Evolutionary conservation across 1,140 invertebrate genomes (phyloP).

Genomic region (Plutomurus gul): DNA sequence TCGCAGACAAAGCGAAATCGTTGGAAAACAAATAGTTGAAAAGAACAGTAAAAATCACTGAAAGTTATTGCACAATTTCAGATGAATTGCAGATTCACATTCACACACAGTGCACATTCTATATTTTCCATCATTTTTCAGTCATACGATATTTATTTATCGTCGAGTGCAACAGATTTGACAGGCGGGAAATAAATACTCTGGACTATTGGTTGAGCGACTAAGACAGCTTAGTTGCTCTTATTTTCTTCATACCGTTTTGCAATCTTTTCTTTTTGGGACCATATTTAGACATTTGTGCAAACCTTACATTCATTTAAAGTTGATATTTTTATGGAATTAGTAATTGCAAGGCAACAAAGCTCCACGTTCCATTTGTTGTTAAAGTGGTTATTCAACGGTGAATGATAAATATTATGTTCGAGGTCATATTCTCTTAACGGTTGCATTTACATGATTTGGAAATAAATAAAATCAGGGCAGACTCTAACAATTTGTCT

Average conservation of each 20-base stretch:
- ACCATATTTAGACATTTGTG: too few species aligned
- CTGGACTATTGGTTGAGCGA: background rate
- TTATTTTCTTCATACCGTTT: too few species aligned
- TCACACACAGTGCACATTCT: too few species aligned
- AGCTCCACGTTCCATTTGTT: background rate
- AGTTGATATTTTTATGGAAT: background rate
- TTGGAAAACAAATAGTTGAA: background rate
- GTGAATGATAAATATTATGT: too few species aligned
- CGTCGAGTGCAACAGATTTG: background rate
- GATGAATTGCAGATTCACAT: too few species aligned
- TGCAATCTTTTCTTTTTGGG: too few species aligned
- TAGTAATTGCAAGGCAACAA: background rate
- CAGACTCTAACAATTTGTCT: constrained; percentile 31
- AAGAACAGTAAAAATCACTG: background rate
- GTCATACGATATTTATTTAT: background rate
- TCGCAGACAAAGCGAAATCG: background rate
- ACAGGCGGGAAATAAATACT: background rate
- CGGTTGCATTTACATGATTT: constrained; percentile 32
- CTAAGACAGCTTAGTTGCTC: background rate
- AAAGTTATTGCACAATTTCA: background rate
- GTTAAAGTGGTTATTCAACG: too few species aligned
- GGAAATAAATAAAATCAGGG: constrained; percentile 37
- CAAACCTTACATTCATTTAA: too few species aligned
- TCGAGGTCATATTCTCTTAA: too few species aligned
- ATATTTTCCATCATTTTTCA: too few species aligned